A percentile compares a stretch with the other conserved stretches of the same genome.
Conservation (phyloP, 2,113 vertebrate species). For the Esox niger region DNA sequence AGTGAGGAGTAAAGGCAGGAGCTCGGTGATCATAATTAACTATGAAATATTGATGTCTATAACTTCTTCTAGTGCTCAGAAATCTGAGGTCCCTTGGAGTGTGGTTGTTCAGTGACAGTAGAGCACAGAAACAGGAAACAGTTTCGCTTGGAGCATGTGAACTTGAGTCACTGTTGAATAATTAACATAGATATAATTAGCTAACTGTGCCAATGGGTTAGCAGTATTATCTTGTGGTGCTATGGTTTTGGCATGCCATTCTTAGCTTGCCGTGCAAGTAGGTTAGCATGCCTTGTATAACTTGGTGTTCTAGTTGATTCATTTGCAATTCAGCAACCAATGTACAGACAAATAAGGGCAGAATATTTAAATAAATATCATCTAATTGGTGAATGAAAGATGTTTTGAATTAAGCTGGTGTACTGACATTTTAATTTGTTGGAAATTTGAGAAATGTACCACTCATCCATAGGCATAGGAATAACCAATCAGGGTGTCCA, state of each 20-base stretch:
- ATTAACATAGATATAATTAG: slow-evolving; percentile 73
- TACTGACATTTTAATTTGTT: no score
- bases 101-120: slow-evolving; percentile 47
- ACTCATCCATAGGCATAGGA: no score
- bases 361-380: no score
- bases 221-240: slow-evolving; percentile 15
- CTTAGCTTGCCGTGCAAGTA: slow-evolving; percentile 40
- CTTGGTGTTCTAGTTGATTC: no score
- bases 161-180: slow-evolving; percentile 63
- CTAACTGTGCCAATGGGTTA: slow-evolving; percentile 57
- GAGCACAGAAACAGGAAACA: slow-evolving; percentile 40
- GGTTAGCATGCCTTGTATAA: slow-evolving; percentile 48
- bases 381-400: no score
- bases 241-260: background rate
- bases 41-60: slow-evolving; percentile 73
- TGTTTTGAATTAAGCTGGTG: no score
- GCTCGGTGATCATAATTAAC: slow-evolving; percentile 70
- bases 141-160: slow-evolving; percentile 45
- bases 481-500: no score
- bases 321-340: no score
- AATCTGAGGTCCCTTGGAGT: slow-evolving; percentile 16
- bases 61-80: slow-evolving; percentile 57
- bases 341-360: background rate
- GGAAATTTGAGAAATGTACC: no score
- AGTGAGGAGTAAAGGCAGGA: slow-evolving; percentile 62